A percentile compares a stretch with the other conserved stretches of the same genome.
Evolutionary conservation across 2,113 vertebrate species (phyloP).

Genomic region (Acrocephalus arundinaceus): DNA sequence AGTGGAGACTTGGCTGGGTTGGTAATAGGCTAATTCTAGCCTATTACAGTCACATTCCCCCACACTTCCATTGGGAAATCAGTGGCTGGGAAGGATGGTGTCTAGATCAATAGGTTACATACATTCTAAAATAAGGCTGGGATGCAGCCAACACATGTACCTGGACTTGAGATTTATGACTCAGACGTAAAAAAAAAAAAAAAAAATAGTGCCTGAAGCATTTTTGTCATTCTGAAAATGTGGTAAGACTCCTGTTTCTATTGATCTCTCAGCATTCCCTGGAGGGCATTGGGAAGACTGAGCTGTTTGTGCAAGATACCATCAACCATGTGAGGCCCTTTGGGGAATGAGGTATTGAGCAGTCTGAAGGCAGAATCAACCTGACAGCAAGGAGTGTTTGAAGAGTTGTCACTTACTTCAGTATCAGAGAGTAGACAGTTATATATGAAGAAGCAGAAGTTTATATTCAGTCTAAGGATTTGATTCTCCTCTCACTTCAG

Average conservation of each 20-base stretch:
- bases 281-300: neutral
- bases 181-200: neutral
- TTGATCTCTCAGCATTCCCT: neutral
- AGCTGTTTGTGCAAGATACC: neutral
- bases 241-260: neutral
- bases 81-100: neutral
- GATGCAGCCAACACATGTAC: neutral
- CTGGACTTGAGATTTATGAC: neutral
- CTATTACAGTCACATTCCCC: neutral
- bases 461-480: neutral
- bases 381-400: neutral
- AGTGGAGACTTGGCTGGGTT: neutral
- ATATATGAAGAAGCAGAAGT: neutral
- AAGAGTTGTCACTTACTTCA: neutral
- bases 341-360: neutral
- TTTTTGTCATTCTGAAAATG: neutral
- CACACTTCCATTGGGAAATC: neutral
- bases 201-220: neutral
- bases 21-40: neutral
- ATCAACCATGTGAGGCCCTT: neutral
- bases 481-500: conserved; percentile 5
- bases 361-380: neutral
- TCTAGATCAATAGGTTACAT: neutral
- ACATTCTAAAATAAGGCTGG: neutral
- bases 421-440: neutral